Percentiles rank a stretch among this genome's conserved stretches.
Evolutionary conservation across 2,113 vertebrate genomes (phyloP).

Genomic region (Talpa occidentalis): DNA sequence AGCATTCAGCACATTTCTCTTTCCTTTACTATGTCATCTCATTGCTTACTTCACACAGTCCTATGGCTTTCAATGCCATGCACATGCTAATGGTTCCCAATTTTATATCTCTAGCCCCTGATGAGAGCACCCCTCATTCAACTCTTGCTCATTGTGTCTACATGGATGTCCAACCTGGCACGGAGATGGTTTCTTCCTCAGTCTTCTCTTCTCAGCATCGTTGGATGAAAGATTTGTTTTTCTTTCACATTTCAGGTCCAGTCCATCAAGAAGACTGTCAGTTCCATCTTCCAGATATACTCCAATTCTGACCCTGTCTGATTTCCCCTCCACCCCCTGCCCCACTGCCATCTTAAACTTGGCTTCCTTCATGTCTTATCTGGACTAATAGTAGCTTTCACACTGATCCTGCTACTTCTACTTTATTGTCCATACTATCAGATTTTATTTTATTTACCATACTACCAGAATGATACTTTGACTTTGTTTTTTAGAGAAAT

Average conservation of each 20-base stretch:
- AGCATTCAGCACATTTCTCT: not conserved
- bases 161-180: not conserved
- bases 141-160: not conserved
- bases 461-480: not conserved
- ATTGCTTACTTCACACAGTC: not conserved
- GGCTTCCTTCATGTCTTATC: not conserved
- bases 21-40: not conserved
- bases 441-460: constrained; percentile 21
- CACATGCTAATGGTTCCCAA: not conserved
- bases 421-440: not conserved
- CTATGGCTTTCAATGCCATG: not conserved
- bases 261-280: not conserved
- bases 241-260: not conserved
- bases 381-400: not conserved
- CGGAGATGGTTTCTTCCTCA: not conserved
- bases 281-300: not conserved
- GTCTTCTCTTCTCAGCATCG: not conserved
- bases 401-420: not conserved
- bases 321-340: not conserved
- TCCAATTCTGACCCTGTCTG: not conserved
- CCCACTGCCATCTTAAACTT: not conserved
- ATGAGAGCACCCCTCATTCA: not conserved
- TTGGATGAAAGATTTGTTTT: not conserved
- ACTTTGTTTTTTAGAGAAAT: not conserved
- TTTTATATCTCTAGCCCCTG: not conserved